Evolutionary conservation across 2,797 vertebrate species (phyloP).

Genomic region (Tenualosa thibaudeaui): DNA sequence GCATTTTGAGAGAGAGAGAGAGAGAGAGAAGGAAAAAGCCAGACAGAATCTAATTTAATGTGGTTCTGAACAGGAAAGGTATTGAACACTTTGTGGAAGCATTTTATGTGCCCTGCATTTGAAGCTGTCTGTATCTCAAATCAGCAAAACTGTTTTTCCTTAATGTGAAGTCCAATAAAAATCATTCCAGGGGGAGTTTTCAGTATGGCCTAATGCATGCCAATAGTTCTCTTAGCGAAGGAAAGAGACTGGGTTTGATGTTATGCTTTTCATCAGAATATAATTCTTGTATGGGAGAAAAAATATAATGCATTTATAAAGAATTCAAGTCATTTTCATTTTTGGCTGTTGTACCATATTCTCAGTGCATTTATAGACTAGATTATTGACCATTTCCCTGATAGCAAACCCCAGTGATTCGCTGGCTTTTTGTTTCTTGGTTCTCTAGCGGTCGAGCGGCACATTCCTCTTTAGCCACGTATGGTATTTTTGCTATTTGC

Average conservation of each 20-base stretch:
- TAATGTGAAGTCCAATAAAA: slow-evolving; percentile 16
- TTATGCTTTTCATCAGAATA: background rate
- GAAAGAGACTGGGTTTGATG: background rate
- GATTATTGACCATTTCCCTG: background rate
- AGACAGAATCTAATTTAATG: slow-evolving; percentile 28
- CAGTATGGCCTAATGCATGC: slow-evolving; percentile 11
- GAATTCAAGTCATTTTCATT: background rate
- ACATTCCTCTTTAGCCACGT: too few species aligned
- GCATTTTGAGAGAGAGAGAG: background rate
- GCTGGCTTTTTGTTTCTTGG: too few species aligned
- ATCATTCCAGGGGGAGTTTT: background rate
- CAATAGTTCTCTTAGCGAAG: background rate
- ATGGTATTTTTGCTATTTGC: too few species aligned
- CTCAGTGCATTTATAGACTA: background rate
- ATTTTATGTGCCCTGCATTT: background rate
- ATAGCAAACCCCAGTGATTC: too few species aligned
- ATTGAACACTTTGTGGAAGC: slow-evolving; percentile 24
- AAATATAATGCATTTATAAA: background rate
- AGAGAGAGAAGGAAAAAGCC: background rate
- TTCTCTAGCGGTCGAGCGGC: too few species aligned
- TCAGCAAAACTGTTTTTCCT: slow-evolving; percentile 30
- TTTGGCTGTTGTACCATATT: background rate
- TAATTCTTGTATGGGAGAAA: background rate
- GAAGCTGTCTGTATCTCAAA: slow-evolving; percentile 24
- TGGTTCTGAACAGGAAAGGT: slow-evolving; percentile 14